phyloP scores from a whole-genome alignment of 1,140 invertebrate species.

The Limonius californicus region DNA sequence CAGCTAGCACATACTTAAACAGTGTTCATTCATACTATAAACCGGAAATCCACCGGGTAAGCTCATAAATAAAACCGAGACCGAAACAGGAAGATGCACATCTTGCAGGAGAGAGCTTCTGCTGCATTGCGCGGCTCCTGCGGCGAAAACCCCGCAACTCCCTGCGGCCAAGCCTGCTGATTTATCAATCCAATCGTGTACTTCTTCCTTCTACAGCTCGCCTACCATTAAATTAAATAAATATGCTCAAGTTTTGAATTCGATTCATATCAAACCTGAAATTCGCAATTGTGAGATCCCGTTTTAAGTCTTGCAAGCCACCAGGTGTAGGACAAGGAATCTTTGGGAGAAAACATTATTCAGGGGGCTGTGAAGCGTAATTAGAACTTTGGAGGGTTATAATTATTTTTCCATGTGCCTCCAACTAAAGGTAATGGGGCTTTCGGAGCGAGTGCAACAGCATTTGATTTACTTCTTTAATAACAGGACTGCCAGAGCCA shows the following conservation, averaged over 20 bases:
- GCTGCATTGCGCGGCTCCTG: conserved; percentile 24
- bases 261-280: too few relatives aligned
- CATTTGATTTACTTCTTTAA: conserved; percentile 30
- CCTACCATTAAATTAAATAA: conserved; percentile 17
- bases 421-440: neutral
- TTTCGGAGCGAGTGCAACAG: neutral
- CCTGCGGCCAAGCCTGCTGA: conserved; percentile 21
- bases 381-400: neutral
- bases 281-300: too few relatives aligned
- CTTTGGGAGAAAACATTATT: conserved; percentile 6
- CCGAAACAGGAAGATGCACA: conserved; percentile 11
- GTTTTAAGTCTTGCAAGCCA: too few relatives aligned
- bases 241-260: too few relatives aligned
- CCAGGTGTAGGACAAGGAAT: conserved; percentile 3
- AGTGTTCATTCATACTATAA: neutral
- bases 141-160: conserved; percentile 25
- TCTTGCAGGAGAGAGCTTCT: neutral
- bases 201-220: conserved; percentile 10
- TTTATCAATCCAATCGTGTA: conserved; percentile 26
- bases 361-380: conserved; percentile 7
- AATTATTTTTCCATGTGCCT: conserved; percentile 1
- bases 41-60: neutral
- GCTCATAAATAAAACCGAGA: neutral
- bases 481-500: conserved; percentile 26
- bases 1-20: too few relatives aligned